Conservation (phyloP, 2,797 vertebrate genomes). For the Tenualosa ilisha region DNA sequence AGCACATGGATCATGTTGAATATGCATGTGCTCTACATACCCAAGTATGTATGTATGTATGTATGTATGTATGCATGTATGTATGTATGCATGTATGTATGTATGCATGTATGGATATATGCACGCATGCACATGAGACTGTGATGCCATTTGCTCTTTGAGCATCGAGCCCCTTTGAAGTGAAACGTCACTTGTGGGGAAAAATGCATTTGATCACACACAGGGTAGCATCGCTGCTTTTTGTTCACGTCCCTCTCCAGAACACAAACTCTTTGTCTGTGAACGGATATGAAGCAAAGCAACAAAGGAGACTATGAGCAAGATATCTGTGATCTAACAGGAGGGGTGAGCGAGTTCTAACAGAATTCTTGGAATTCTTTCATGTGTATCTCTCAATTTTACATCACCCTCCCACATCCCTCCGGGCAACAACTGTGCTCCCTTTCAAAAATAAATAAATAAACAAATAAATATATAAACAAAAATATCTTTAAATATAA, state of each 20-base stretch:
- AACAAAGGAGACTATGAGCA: constrained; percentile 59
- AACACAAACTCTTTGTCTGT: constrained; percentile 37
- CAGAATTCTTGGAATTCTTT: constrained; percentile 57
- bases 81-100: not conserved
- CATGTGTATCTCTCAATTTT: constrained; percentile 45
- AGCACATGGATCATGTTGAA: not conserved
- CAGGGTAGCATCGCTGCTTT: not conserved
- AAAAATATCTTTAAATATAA: constrained; percentile 40
- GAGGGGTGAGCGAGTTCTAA: constrained; percentile 28
- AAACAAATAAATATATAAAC: constrained; percentile 51
- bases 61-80: not conserved
- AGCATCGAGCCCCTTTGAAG: not conserved
- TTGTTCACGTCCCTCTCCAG: not conserved
- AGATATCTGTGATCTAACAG: constrained; percentile 59
- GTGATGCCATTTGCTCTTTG: not conserved
- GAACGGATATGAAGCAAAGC: constrained; percentile 48
- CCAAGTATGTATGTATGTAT: not conserved
- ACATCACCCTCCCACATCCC: constrained; percentile 48
- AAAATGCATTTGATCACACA: constrained; percentile 17
- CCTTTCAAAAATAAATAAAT: constrained; percentile 59
- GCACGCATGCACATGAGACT: not conserved
- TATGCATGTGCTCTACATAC: not conserved
- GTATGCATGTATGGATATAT: not conserved
- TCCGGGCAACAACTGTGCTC: constrained; percentile 59
- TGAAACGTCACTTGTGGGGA: not conserved